Evolutionary conservation across 53 echinoderm and acorn worm genomes (phyloP).

Genomic region (Glandiceps talaboti): DNA sequence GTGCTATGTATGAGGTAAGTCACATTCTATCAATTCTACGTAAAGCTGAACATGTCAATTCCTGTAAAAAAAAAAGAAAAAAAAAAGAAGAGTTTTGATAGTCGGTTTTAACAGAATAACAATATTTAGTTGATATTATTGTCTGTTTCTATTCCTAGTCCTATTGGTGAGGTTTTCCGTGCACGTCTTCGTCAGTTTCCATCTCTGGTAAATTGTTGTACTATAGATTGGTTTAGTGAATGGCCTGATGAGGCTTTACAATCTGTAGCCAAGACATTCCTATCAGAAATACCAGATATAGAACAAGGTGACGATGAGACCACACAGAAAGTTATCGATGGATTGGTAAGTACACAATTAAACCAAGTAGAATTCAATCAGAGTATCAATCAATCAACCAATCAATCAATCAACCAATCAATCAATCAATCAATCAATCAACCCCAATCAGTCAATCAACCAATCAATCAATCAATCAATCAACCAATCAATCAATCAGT

Average conservation of each 20-base stretch:
- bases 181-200: conserved; percentile 94
- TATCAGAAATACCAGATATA: conserved; percentile 78
- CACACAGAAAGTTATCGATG: conserved; percentile 25
- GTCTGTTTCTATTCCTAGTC: conserved; percentile 24
- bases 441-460: no score
- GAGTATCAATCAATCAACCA: no score
- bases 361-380: no score
- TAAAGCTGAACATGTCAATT: no score
- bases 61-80: not conserved
- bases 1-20: conserved; percentile 85
- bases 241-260: conserved; percentile 92
- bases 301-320: conserved; percentile 52
- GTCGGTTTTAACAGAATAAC: not conserved
- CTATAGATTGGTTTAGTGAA: conserved; percentile 99
- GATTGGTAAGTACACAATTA: conserved; percentile 45
- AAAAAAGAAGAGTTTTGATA: not conserved
- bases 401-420: no score
- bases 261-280: conserved; percentile 84
- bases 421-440: no score
- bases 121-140: not conserved
- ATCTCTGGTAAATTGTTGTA: conserved; percentile 94
- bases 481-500: no score
- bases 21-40: no score
- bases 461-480: no score
- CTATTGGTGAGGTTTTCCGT: conserved; percentile 89